Evolutionary conservation across 2,113 vertebrate species (phyloP).

Genomic region (Podarcis cretensis): DNA sequence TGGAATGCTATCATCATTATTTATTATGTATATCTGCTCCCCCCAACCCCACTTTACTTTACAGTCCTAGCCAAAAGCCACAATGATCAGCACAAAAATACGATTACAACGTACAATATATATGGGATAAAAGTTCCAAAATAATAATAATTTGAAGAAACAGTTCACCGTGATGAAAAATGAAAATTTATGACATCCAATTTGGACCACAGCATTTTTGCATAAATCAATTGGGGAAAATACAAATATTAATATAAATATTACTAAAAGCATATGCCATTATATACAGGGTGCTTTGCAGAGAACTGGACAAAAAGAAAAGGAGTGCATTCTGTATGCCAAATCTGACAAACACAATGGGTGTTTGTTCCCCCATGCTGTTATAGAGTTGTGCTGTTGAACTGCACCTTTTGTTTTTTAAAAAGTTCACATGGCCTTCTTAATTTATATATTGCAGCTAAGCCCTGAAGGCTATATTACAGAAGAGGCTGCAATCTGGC

Average conservation of each 20-base stretch:
- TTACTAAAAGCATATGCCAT: background rate
- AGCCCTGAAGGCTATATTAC: background rate
- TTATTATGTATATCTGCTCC: background rate
- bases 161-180: background rate
- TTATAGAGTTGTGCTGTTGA: background rate
- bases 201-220: background rate
- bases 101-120: background rate
- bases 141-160: background rate
- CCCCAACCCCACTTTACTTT: too few relatives aligned
- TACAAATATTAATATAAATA: background rate
- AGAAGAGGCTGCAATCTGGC: background rate
- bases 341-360: background rate
- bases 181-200: background rate
- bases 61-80: background rate
- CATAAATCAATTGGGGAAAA: background rate
- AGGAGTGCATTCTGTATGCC: background rate
- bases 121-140: background rate
- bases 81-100: background rate
- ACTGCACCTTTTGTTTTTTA: background rate
- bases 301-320: background rate
- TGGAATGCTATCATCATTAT: background rate
- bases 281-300: background rate
- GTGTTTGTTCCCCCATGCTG: background rate
- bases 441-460: background rate
- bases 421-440: background rate